Conservation (phyloP, 92 coral and sea anemone genomes). For the Bergia puertoricense region DNA sequence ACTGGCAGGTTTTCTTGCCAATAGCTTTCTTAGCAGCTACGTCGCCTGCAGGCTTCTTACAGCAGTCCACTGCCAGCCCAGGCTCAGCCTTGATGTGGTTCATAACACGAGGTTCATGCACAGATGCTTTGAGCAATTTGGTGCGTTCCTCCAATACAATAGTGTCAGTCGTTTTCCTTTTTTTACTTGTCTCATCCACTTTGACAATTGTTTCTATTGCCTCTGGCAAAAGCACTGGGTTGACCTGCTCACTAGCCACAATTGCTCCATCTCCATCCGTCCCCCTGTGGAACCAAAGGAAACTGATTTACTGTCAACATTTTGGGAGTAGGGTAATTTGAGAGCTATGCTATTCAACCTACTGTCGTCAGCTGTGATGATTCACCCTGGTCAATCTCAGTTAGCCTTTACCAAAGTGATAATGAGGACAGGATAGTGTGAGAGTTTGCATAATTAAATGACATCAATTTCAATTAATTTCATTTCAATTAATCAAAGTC, state of each 20-base stretch:
- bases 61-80: slow-evolving; percentile 35
- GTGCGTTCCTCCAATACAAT: slow-evolving; percentile 82
- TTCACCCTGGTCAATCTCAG: neutral
- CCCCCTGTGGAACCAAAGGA: slow-evolving; percentile 34
- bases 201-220: slow-evolving; percentile 66
- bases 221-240: slow-evolving; percentile 63
- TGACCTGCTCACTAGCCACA: slow-evolving; percentile 71
- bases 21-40: slow-evolving; percentile 45
- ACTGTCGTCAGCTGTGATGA: neutral
- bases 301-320: neutral
- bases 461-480: too few species aligned
- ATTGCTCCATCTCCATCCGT: slow-evolving; percentile 43
- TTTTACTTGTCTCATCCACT: slow-evolving; percentile 49
- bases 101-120: slow-evolving; percentile 56
- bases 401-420: neutral
- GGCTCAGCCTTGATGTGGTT: slow-evolving; percentile 60
- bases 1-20: slow-evolving; percentile 63
- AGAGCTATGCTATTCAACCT: neutral
- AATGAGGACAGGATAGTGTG: neutral
- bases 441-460: too few species aligned
- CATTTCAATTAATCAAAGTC: too few species aligned
- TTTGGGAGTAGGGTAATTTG: neutral
- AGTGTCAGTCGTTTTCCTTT: slow-evolving; percentile 57
- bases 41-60: slow-evolving; percentile 17
- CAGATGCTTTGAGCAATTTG: slow-evolving; percentile 71